Base-by-base conservation (phyloP, 1,140 invertebrate genomes). In the Teleogryllus occipitalis region DNA sequence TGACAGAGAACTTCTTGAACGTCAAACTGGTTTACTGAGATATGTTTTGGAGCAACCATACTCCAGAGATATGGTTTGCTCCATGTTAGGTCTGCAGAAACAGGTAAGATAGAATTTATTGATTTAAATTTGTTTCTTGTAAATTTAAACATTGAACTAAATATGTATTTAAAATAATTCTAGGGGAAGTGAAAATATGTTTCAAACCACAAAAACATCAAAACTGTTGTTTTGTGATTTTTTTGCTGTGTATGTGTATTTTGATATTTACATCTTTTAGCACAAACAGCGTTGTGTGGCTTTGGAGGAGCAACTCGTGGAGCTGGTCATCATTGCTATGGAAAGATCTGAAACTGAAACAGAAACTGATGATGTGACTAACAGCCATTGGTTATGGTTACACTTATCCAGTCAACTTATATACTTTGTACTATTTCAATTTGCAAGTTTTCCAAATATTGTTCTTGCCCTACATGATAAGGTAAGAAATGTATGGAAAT, bases 21-120 rank as follows among this genome's bases (percentile, higher is more conserved):
- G 97, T 8, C 97, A 98, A 87, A 96, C 94, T 8, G 90, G 91
- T 46, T 86, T 99, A 39, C 86, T 99, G 4, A 88, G 95, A 81
- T 97, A 98, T 86, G 96, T 98, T 18, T 86, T 99, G 10, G 94
- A 97, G 83, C 97, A 98, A 85, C 96, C 96, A 0, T 98, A 98
- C 86, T 98, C 96, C 3, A 90, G 96, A 81, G 97, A 99, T 83
- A 97, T 98, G 94, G 95, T 98, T 79, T 97, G 95, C 81, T 94
- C 93, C 0, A 98, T 98, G 94, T 87, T 99, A 22, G 95, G 96
- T 74, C 87, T 98, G 12, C 96, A 97, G 83, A 97, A 97, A 87
- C 95, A 94, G 87, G 92, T 93, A 82, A 80, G 82, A 80, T 78
- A 72, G 18, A 12, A 1, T 78, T 39, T 39, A 1, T 39, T 39